Base-by-base conservation (phyloP, 2,113 vertebrate genomes). In the Cyanoderma ruficeps region DNA sequence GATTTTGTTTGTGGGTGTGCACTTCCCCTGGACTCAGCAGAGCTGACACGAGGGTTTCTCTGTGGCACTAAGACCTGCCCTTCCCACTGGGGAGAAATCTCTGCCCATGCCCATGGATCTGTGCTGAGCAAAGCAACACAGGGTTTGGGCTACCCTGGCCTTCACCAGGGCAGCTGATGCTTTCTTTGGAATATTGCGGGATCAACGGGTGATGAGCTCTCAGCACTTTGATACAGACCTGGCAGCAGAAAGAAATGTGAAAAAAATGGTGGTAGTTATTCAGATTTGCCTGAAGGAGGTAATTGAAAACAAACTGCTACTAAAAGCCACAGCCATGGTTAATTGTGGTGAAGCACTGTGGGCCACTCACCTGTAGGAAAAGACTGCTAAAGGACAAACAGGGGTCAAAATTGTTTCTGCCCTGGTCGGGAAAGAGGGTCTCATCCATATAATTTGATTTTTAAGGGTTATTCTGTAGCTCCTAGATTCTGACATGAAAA, bases 31-130 rank as follows among this genome's bases (percentile, higher is more conserved):
- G 18, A 4, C 20, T 56, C 44, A 23, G 46, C 15, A 64, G 44
- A 76, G 33, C 2, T 72, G 52, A 60, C 42, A 27, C 13, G 11
- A 9, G 14, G 5, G 9, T 42, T 44, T 31, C 28, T 39, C 33
- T 41, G 8, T 33, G 65, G 56, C 1, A 6, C 52, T 59, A 31
- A 30, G 56, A 50, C 31, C 46, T 31, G 15, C 4, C 1, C 16
- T 47, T 44, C 10, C 72, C 28, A 19, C 4, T 1, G 2, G 30
- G 30, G 18, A 67, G 14, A 25, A 61, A 55, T 63, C 47, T 37
- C 21, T 2, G 0, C 8, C 1, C 3, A 11, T 23, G 41, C 33
- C 25, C 0, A 0, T 0, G 3, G n/a, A 20, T 18, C 22, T 2
- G 1, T n/a, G 31, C 28, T n/a, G 21, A 37, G 46, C 75, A 77